Base-by-base conservation (phyloP, 2,797 vertebrate genomes). In the Cynopterus sphinx region DNA sequence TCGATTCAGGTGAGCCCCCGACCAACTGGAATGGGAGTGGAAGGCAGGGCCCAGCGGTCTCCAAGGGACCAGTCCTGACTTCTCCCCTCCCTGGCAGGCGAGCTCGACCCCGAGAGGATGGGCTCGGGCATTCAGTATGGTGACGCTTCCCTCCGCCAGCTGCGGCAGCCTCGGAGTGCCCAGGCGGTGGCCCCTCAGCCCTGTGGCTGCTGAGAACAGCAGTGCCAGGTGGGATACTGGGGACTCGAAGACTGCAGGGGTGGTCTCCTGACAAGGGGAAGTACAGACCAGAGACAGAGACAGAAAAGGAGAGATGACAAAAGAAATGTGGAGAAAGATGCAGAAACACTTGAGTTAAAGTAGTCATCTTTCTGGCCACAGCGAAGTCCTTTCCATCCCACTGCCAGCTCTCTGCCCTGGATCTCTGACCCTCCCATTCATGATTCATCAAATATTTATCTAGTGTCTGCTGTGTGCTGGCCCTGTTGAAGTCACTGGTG, bases 71-170 rank as follows among this genome's bases (percentile, higher is more conserved):
- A 19, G n/a, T 81, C 21, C 78, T 73, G 28, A 79, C 24, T 13
- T 83, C 53, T 78, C 46, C 7, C 21, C 33, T 68, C 33, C 6
- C 21, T 11, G 6, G 8, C 95, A 99, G 99, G 99, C n/a, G 99
- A 99, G 97, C 98, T 99, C 55, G 99, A 99, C 98, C 99, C 99
- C 0, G 99, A 99, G 98, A 98, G 99, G 97, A 99, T 99, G 99
- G 99, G 99, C 33, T 99, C 99, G 3, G 99, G 99, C 8, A 99
- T 99, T 97, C 99, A 99, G 97, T 99, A 99, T 0, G 99, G 99
- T 0, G 99, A 99, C 0, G 99, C 99, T 0, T 99, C 99, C 0
- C 96, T 99, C 91, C 98, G 99, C 39, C 99, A 99, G 98, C 98
- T 99, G 28, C 99, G 99, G 90, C 99, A 99, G 93, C 99, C 99